phyloP scores from a whole-genome alignment of 1,140 invertebrate species.

The Nymphalis io region DNA sequence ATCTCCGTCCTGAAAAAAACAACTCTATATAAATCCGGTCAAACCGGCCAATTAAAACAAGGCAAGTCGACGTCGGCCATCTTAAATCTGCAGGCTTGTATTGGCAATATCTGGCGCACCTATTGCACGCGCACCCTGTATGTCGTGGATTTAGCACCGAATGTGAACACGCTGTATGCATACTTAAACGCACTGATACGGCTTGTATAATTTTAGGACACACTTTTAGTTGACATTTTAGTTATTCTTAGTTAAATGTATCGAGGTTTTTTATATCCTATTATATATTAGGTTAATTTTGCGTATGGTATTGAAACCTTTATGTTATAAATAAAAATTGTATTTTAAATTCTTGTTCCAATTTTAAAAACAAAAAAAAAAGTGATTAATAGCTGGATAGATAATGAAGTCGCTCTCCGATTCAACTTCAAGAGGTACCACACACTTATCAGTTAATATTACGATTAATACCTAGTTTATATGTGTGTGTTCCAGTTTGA shows the following conservation, averaged over 20 bases:
- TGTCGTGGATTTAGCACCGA: conserved; percentile 48
- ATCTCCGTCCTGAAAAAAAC: conserved; percentile 20
- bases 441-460: no score
- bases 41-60: conserved; percentile 71
- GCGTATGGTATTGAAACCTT: no score
- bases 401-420: no score
- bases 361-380: no score
- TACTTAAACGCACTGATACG: conserved; percentile 26
- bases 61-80: conserved; percentile 72
- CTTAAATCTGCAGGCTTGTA: conserved; percentile 72
- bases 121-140: conserved; percentile 55
- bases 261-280: no score
- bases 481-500: no score
- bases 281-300: no score
- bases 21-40: conserved; percentile 46
- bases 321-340: no score
- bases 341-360: no score
- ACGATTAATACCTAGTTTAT: no score
- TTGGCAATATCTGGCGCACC: conserved; percentile 70
- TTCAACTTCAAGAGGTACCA: no score
- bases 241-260: not conserved
- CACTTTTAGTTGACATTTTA: conserved; percentile 3
- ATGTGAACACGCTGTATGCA: conserved; percentile 41
- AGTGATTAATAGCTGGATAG: no score
- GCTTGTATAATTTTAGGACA: conserved; percentile 16